Evolutionary conservation across 2,113 vertebrate species (phyloP).

Genomic region (Oxyruncus cristatus): DNA sequence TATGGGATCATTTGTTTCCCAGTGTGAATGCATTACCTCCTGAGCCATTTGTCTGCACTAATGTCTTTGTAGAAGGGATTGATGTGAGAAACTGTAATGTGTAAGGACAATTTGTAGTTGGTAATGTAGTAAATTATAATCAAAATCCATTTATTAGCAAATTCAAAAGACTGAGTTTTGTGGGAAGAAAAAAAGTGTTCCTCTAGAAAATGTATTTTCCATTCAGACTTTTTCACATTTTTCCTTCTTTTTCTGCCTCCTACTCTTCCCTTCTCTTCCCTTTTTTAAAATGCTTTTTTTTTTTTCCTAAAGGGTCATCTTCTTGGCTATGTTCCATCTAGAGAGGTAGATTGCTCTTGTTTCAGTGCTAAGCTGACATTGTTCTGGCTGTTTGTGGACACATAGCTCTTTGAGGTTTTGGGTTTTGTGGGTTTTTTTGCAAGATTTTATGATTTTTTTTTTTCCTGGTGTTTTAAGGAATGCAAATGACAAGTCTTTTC

Average conservation of each 20-base stretch:
- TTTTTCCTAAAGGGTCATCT: neutral
- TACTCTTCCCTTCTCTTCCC: neutral
- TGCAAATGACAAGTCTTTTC: neutral
- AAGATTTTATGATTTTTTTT: neutral
- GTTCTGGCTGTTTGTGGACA: neutral
- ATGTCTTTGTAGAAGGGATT: neutral
- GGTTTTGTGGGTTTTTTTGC: neutral
- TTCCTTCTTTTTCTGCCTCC: neutral
- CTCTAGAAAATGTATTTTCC: neutral
- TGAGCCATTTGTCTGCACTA: constrained; percentile 10
- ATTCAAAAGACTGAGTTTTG: neutral
- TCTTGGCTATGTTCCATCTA: neutral
- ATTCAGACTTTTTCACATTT: neutral
- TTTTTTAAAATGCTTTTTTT: neutral
- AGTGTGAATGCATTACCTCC: constrained; percentile 26
- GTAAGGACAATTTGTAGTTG: constrained; percentile 17
- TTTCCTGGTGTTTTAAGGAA: neutral
- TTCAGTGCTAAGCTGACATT: neutral
- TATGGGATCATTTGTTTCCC: neutral
- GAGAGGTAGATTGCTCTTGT: neutral
- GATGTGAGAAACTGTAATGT: constrained; percentile 10
- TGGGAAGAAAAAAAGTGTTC: neutral
- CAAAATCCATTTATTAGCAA: constrained; percentile 15
- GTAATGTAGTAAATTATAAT: constrained; percentile 37
- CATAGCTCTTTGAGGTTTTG: neutral